Percentiles rank a stretch among this genome's conserved stretches.
phyloP scores from a whole-genome alignment of 2,113 vertebrate species.

The Notiomystis cincta region DNA sequence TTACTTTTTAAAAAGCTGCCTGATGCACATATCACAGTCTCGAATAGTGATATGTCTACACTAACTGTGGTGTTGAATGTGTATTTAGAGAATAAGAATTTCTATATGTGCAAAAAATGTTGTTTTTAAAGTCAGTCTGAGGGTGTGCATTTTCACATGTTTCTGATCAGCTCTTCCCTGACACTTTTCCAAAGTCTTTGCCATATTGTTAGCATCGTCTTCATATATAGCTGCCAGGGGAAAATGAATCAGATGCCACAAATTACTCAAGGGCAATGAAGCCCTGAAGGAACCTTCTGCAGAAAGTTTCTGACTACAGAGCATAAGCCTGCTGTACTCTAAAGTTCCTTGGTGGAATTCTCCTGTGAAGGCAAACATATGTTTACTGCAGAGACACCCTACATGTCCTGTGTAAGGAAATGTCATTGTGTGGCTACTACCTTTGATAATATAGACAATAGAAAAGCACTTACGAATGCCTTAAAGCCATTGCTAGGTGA shows the following conservation, averaged over 20 bases:
- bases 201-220: slow-evolving; percentile 7
- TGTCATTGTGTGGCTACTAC: neutral
- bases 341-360: neutral
- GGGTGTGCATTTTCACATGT: neutral
- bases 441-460: slow-evolving; percentile 3
- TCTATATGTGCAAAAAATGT: neutral
- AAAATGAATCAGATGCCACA: slow-evolving; percentile 3
- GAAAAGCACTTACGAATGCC: neutral
- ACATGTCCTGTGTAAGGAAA: neutral
- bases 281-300: neutral
- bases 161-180: neutral
- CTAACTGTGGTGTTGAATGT: neutral
- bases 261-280: slow-evolving; percentile 13
- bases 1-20: neutral
- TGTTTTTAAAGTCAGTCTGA: neutral
- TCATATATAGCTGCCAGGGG: neutral
- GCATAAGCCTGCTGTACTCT: neutral
- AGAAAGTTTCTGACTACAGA: neutral
- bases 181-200: neutral
- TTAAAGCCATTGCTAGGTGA: slow-evolving; percentile 8
- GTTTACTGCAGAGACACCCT: neutral
- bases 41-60: neutral
- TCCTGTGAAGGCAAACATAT: neutral
- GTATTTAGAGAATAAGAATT: neutral
- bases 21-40: neutral